A percentile compares a stretch with the other conserved stretches of the same genome.
Conservation (phyloP, 1,140 invertebrate genomes). For the Lepidurus apus region DNA sequence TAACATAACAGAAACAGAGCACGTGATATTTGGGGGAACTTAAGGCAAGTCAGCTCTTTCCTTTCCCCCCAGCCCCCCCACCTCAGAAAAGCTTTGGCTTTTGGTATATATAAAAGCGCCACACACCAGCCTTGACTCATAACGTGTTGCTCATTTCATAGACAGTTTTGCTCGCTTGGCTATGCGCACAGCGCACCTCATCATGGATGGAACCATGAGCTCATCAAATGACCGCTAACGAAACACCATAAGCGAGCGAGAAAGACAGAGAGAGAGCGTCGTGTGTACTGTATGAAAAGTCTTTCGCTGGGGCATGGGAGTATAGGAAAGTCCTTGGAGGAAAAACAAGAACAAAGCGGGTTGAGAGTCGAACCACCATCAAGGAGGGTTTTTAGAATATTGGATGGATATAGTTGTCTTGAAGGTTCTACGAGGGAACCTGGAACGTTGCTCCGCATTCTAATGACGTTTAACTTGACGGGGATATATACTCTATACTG, state of each 20-base stretch:
- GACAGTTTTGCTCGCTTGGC: not conserved
- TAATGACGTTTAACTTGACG: not conserved
- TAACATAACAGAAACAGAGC: not conserved
- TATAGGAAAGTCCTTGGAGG: not conserved
- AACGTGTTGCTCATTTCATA: conserved; percentile 15
- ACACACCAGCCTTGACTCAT: not conserved
- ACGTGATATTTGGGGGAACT: not conserved
- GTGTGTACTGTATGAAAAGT: no score
- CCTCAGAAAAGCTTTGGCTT: no score
- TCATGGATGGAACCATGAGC: not conserved
- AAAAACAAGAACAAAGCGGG: not conserved
- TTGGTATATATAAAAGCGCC: no score
- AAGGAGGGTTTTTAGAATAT: no score
- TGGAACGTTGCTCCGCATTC: not conserved
- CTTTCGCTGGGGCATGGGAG: no score
- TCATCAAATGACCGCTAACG: conserved; percentile 13
- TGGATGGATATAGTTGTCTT: no score
- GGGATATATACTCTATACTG: not conserved
- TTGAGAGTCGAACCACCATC: no score
- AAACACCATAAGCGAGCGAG: not conserved
- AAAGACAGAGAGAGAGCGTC: no score
- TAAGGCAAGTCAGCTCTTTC: not conserved
- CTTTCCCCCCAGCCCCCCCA: no score
- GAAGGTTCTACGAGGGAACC: not conserved
- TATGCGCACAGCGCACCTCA: conserved; percentile 8